Evolutionary conservation across 2,888 invertebrate species (phyloP).

Genomic region (Nasonia oneida): DNA sequence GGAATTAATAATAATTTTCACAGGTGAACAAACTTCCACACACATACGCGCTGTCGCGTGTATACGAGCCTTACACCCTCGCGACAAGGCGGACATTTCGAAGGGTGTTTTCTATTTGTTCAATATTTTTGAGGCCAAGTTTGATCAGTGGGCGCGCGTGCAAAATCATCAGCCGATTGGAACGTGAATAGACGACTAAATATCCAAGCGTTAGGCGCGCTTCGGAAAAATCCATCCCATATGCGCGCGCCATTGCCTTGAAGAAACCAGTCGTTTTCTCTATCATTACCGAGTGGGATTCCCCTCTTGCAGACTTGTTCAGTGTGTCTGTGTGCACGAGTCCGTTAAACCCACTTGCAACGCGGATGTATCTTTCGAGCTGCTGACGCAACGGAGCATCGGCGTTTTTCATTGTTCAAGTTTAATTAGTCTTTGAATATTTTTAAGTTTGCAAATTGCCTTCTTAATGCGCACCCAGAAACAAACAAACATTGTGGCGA

Average conservation of each 20-base stretch:
- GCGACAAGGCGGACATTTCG: background rate
- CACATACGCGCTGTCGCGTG: background rate
- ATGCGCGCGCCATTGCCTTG: background rate
- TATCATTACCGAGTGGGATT: constrained; percentile 38
- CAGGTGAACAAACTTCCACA: background rate
- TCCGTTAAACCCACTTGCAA: background rate
- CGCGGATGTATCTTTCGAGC: background rate
- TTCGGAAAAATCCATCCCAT: background rate
- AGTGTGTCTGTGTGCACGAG: background rate
- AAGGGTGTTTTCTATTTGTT: constrained; percentile 2
- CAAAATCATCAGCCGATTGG: background rate
- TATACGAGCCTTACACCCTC: background rate
- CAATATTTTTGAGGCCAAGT: background rate
- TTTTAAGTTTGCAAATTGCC: background rate
- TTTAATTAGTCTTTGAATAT: background rate
- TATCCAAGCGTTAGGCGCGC: background rate
- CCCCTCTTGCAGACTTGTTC: background rate
- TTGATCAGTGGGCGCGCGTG: background rate
- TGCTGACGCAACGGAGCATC: too few relatives aligned
- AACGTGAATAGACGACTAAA: background rate
- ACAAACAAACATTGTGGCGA: background rate
- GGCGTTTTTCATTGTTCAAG: background rate
- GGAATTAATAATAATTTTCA: constrained; percentile 5
- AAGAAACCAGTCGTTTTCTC: constrained; percentile 41
- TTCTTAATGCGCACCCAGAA: background rate